These are phyloP conservation scores for Podarcis muralis DNA, from an alignment of 2,113 vertebrate genomes.

Conservation along the genomic window DNA sequence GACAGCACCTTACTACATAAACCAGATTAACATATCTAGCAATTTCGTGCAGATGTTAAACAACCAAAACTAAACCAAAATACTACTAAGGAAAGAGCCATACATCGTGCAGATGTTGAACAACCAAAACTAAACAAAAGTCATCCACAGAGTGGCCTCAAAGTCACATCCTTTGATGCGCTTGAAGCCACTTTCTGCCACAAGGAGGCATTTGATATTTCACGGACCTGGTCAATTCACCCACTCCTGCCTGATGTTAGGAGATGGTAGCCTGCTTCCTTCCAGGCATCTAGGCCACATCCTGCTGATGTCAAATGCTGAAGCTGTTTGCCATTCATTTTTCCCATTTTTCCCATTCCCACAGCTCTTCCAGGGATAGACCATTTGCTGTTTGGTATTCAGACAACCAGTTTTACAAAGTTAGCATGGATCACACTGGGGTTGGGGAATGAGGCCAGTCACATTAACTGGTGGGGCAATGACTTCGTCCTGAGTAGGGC, in stretches of 20 bases:
- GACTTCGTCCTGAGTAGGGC: neutral
- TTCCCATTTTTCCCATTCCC: neutral
- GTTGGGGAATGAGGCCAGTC: neutral
- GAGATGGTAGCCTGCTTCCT: neutral
- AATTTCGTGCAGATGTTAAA: neutral
- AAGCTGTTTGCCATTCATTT: neutral
- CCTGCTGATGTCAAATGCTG: neutral
- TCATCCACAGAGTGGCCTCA: neutral
- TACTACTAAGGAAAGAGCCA: too few relatives aligned
- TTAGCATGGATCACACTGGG: neutral
- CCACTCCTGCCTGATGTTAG: too few relatives aligned
- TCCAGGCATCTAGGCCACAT: neutral
- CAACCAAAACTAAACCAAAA: too few relatives aligned
- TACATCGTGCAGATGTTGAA: too few relatives aligned
- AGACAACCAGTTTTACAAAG: neutral
- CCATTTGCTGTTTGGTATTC: neutral
- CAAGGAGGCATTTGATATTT: neutral
- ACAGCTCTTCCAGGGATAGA: neutral
- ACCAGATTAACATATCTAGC: neutral
- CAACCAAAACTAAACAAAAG: neutral
- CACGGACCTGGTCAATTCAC: neutral
- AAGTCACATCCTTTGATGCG: neutral
- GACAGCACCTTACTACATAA: neutral
- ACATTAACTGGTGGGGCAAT: neutral
- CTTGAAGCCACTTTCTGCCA: neutral